These are phyloP conservation scores for Brachionus plicatilis DNA, from an alignment of 1,140 invertebrate genomes.

Conservation along the genomic window DNA sequence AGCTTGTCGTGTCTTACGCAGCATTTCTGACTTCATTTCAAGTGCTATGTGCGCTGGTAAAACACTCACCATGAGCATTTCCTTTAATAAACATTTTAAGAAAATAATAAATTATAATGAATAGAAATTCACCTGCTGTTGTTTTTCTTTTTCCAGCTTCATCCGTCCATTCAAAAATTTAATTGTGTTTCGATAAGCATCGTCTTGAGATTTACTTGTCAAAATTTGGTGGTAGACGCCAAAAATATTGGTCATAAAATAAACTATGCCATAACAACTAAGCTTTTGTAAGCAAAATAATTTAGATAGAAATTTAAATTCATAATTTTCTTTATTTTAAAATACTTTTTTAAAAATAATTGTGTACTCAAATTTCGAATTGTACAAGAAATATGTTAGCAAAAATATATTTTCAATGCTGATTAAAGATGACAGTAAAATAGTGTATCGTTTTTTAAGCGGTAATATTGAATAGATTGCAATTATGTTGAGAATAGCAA, in stretches of 20 bases:
- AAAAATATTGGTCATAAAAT: conserved; percentile 25
- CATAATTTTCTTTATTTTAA: background rate
- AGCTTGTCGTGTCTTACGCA: background rate
- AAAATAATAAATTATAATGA: background rate
- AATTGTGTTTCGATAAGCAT: conserved; percentile 32
- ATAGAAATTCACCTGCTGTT: background rate
- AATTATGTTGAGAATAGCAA: conserved; percentile 13
- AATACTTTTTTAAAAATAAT: conserved; percentile 29
- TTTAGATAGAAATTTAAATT: background rate
- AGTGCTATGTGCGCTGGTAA: conserved; percentile 31
- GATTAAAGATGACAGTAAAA: conserved; percentile 1
- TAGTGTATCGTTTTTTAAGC: conserved; percentile 19
- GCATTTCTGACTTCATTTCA: conserved; percentile 28
- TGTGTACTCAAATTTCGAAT: background rate
- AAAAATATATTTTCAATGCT: conserved; percentile 7
- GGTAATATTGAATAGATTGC: conserved; percentile 14
- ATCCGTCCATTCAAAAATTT: conserved; percentile 25
- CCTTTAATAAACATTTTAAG: background rate
- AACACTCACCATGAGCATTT: conserved; percentile 34
- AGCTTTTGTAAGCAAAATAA: background rate
- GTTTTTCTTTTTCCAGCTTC: conserved; percentile 22
- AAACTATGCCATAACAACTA: background rate
- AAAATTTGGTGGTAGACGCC: conserved; percentile 16
- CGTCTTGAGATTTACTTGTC: conserved; percentile 4
- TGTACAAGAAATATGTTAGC: background rate